These are phyloP conservation scores for Lochmaea crataegi DNA, from an alignment of 2,888 invertebrate species.

Conservation along the genomic window DNA sequence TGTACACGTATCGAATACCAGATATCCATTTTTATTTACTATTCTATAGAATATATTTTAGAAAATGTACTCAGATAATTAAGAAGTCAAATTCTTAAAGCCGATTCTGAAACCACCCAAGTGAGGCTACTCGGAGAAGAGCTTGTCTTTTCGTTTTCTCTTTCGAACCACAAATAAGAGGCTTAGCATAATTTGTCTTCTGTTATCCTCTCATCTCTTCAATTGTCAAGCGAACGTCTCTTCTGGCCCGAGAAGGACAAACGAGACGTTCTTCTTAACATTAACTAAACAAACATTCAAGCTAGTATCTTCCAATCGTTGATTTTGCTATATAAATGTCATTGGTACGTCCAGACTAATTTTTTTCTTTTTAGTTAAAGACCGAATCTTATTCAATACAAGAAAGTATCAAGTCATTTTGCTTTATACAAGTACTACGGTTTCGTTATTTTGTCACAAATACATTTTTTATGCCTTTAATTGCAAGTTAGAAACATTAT, in stretches of 20 bases:
- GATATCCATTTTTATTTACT: no score
- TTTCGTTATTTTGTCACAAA: no score
- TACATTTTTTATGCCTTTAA: no score
- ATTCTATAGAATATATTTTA: no score
- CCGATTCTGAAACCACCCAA: slow-evolving; percentile 24
- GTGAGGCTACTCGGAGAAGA: slow-evolving; percentile 16
- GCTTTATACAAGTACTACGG: background rate
- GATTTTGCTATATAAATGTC: slow-evolving; percentile 37
- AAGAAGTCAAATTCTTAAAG: background rate
- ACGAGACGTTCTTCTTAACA: slow-evolving; percentile 48
- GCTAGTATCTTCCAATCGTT: slow-evolving; percentile 32
- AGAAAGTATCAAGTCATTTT: background rate
- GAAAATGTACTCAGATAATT: background rate
- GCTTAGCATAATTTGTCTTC: slow-evolving; percentile 57
- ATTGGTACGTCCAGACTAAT: slow-evolving; percentile 19
- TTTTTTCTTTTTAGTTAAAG: slow-evolving; percentile 3
- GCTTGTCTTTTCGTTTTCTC: slow-evolving; percentile 35
- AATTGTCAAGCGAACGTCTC: slow-evolving; percentile 52
- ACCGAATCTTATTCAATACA: background rate
- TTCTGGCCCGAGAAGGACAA: slow-evolving; percentile 48
- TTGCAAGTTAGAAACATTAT: no score
- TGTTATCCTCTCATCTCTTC: slow-evolving; percentile 56
- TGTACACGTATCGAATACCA: no score
- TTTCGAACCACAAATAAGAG: slow-evolving; percentile 49
- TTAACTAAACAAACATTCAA: slow-evolving; percentile 51